These are phyloP conservation scores for Lepeophtheirus nordmannii DNA, from an alignment of 2,888 invertebrate genomes.

Conservation along the genomic window DNA sequence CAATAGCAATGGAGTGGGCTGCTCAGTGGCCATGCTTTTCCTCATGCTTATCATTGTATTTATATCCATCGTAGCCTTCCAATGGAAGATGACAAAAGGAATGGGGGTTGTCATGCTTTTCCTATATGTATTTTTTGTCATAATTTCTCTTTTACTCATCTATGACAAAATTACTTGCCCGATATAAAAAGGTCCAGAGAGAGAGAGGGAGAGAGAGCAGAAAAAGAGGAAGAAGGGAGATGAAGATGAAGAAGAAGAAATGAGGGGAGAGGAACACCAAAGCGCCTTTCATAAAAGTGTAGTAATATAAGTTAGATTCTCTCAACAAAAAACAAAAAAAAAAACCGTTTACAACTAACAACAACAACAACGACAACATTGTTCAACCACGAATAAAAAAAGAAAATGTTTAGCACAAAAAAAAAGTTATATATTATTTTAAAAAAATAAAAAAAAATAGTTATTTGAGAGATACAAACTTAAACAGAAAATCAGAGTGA, in stretches of 20 bases:
- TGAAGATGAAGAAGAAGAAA: not conserved
- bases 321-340: too few relatives aligned
- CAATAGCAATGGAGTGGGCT: conserved; percentile 38
- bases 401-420: too few relatives aligned
- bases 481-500: too few relatives aligned
- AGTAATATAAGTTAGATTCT: too few relatives aligned
- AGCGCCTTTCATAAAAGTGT: too few relatives aligned
- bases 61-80: conserved; percentile 31
- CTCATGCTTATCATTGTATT: conserved; percentile 40
- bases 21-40: conserved; percentile 40
- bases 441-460: too few relatives aligned
- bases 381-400: too few relatives aligned
- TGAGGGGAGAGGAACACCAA: not conserved
- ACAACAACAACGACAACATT: too few relatives aligned
- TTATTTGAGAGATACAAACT: too few relatives aligned
- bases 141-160: conserved; percentile 32
- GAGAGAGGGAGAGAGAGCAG: too few relatives aligned
- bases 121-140: conserved; percentile 38
- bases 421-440: too few relatives aligned
- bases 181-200: not conserved
- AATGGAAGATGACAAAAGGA: conserved; percentile 39
- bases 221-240: not conserved
- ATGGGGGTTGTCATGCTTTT: conserved; percentile 38
- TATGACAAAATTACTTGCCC: conserved; percentile 1
- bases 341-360: too few relatives aligned